Evolutionary conservation across 2,888 invertebrate genomes (phyloP), one percentile per base, ranked within the genome.

Genomic region (Drepanosiphum platanoidis): DNA sequence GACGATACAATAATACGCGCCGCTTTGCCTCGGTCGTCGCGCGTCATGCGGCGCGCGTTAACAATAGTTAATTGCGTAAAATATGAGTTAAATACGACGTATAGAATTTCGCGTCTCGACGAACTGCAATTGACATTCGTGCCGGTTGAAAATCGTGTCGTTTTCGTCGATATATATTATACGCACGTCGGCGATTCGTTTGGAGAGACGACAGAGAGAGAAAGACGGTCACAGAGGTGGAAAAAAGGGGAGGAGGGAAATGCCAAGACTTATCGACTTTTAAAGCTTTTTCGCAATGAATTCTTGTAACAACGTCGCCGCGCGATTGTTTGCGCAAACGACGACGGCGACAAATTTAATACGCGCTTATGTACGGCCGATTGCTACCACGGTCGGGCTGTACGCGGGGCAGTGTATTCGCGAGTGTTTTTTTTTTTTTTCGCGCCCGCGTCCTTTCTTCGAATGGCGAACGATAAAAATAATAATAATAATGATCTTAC

Each of bases 21-120:
- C n/a, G n/a, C n/a, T n/a, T n/a, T n/a, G n/a, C n/a, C n/a, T n/a
- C n/a, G n/a, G n/a, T n/a, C n/a, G n/a, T n/a, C n/a, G n/a, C n/a
- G n/a, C n/a, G n/a, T n/a, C n/a, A n/a, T n/a, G n/a, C n/a, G n/a
- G n/a, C n/a, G 22, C 68, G 18, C 39, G 39, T 22, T 70, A 34
- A 70, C 39, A 71, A 71, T 42, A 71, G 27, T n/a, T n/a, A 42
- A 27, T 39, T 71, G 39, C 15, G 39, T 70, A n/a, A n/a, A n/a
- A n/a, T n/a, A n/a, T n/a, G n/a, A n/a, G n/a, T n/a, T n/a, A n/a
- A n/a, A n/a, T n/a, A n/a, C n/a, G n/a, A n/a, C n/a, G n/a, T n/a
- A n/a, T n/a, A n/a, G n/a, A n/a, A n/a, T n/a, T n/a, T n/a, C n/a
- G n/a, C n/a, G n/a, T n/a, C n/a, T n/a, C n/a, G n/a, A n/a, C n/a